Conservation (phyloP, 2,113 vertebrate genomes). For the Willisornis vidua region DNA sequence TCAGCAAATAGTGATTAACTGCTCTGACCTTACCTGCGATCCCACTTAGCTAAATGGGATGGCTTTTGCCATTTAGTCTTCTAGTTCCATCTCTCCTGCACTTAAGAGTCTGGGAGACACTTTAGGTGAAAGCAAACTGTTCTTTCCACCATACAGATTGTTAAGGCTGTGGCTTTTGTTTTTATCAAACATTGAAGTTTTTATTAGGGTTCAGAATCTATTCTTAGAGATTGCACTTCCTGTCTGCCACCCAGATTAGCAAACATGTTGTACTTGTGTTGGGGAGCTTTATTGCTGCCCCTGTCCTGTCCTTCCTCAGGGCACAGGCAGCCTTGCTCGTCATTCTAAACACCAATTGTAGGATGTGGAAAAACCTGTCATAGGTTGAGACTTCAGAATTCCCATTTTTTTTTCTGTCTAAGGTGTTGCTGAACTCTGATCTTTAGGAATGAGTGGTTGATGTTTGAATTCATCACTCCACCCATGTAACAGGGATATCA, state of each 20-base stretch:
- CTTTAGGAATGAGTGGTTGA: not conserved
- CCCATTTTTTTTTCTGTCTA: not conserved
- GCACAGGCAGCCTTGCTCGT: not conserved
- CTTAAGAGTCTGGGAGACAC: not conserved
- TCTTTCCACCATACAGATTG: not conserved
- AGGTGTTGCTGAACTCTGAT: not conserved
- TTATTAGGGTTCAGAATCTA: not conserved
- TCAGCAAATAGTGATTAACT: conserved; percentile 23
- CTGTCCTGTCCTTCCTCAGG: not conserved
- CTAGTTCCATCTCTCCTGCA: not conserved
- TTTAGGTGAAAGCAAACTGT: not conserved
- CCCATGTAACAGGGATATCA: not conserved
- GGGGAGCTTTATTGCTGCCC: not conserved
- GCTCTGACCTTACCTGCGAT: not conserved
- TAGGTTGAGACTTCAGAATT: not conserved
- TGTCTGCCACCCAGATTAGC: not conserved
- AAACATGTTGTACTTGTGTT: not conserved
- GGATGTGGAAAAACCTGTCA: not conserved
- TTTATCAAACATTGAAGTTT: not conserved
- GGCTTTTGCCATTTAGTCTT: not conserved
- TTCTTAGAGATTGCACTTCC: not conserved
- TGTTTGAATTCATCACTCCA: not conserved
- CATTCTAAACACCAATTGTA: not conserved
- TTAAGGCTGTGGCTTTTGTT: not conserved
- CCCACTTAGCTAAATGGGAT: not conserved